These are phyloP conservation scores for Eupithecia centaureata DNA, from an alignment of 2,888 invertebrate genomes.

Conservation along the genomic window DNA sequence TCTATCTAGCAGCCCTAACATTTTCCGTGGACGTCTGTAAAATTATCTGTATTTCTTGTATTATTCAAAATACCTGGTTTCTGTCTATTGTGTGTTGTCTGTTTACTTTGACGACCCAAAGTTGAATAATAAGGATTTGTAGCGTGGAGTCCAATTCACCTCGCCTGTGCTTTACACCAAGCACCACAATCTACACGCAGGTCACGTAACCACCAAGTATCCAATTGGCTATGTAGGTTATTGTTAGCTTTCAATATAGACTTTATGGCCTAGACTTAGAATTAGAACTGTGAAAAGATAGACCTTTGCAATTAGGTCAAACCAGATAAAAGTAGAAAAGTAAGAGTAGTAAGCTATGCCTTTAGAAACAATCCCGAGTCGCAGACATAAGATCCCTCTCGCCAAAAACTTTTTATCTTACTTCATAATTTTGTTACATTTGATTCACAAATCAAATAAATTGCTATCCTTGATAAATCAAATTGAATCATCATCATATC, in stretches of 20 bases:
- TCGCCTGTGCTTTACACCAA: constrained; percentile 1
- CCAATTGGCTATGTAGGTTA: background rate
- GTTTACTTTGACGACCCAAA: background rate
- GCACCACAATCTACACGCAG: constrained; percentile 15
- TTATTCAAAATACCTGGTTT: background rate
- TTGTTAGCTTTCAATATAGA: constrained; percentile 5
- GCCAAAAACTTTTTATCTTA: too few relatives aligned
- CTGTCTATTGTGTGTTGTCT: background rate
- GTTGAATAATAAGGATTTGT: background rate
- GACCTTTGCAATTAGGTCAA: background rate
- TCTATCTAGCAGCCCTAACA: too few relatives aligned
- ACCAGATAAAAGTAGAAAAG: background rate
- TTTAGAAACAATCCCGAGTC: background rate
- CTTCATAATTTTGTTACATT: too few relatives aligned
- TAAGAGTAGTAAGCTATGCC: background rate
- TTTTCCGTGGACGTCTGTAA: too few relatives aligned
- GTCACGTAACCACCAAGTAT: constrained; percentile 9
- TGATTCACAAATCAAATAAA: background rate
- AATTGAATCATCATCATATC: too few relatives aligned
- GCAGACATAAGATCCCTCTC: background rate
- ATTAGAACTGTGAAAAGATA: background rate
- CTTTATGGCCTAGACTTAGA: background rate
- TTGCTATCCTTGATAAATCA: too few relatives aligned
- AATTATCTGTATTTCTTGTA: background rate
- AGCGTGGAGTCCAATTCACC: background rate